Base-by-base conservation (phyloP, 2,888 invertebrate genomes). In the Subacronicta megacephala region DNA sequence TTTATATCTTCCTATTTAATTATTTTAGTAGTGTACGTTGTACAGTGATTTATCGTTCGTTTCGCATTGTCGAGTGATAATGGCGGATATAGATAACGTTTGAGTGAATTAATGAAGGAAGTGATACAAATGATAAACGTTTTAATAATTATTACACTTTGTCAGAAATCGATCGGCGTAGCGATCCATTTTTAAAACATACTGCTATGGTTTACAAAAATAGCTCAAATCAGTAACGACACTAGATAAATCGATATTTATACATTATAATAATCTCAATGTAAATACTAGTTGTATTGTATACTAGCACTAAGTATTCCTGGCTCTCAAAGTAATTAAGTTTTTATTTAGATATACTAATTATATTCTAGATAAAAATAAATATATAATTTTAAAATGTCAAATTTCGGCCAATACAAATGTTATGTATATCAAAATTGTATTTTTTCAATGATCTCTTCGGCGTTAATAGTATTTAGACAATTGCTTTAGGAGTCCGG, bases 291-390 rank as follows among this genome's bases (percentile, higher is more conserved):
- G 84, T 81, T 78, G 84, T 87, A 88, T 83, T 71, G 62, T 83
- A 78, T 82, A 81, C 69, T 91, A 92, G 89, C 65, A 80, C 66
- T 93, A 93, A 92, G 92, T 84, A 85, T 90, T 93, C 92, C 93
- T 89, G 94, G 94, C 94, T 94, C 94, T 93, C 93, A 93, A 94
- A 93, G 94, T 93, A 93, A 92, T 92, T 91, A 91, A 87, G 86
- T 82, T 87, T 87, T 89, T 88, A 87, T 88, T 89, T 90, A 91
- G 87, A 86, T 83, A 90, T 84, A 83, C 80, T 88, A 88, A 87
- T 85, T 72, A 75, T 73, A 73, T 64, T 78, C 77, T 80, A 78
- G 72, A 86, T 83, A 77, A 81, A 84, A 83, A 82, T 75, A 72
- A 75, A 83, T 83, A 86, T 83, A 81, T 88, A 87, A 90, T 91